Conservation (phyloP, 2,113 vertebrate genomes). For the Tringa solitaria region DNA sequence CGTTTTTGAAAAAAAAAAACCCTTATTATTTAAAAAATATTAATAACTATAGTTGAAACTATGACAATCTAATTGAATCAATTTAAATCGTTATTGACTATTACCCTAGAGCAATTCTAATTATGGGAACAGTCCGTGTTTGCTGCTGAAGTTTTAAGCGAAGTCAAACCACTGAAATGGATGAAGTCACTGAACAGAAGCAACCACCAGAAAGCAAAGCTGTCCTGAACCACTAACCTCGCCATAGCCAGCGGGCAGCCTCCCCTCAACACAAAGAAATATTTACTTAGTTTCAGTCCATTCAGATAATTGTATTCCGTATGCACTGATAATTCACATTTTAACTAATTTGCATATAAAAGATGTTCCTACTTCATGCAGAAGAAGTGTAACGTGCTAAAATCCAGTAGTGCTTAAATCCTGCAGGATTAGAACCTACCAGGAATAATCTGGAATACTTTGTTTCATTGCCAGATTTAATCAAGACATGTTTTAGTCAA, state of each 20-base stretch:
- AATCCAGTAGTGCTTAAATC: neutral
- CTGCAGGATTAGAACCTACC: neutral
- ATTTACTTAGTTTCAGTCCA: neutral
- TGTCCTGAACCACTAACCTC: neutral
- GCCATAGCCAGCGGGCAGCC: neutral
- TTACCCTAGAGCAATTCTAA: neutral
- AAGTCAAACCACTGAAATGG: neutral
- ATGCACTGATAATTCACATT: neutral
- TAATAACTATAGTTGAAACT: neutral
- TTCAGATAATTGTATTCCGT: neutral
- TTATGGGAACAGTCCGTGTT: neutral
- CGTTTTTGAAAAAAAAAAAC: neutral
- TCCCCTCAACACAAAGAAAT: neutral
- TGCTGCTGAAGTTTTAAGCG: neutral
- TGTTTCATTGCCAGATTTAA: neutral
- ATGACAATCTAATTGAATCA: neutral
- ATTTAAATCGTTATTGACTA: neutral
- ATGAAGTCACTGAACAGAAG: neutral
- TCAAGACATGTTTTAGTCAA: neutral
- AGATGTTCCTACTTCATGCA: neutral
- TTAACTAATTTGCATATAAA: neutral
- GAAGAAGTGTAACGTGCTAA: neutral
- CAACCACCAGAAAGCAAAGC: neutral
- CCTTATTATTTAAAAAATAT: neutral
- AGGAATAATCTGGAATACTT: neutral